Conservation (phyloP, 1,140 invertebrate genomes). For the Drosophila lacertosa region DNA sequence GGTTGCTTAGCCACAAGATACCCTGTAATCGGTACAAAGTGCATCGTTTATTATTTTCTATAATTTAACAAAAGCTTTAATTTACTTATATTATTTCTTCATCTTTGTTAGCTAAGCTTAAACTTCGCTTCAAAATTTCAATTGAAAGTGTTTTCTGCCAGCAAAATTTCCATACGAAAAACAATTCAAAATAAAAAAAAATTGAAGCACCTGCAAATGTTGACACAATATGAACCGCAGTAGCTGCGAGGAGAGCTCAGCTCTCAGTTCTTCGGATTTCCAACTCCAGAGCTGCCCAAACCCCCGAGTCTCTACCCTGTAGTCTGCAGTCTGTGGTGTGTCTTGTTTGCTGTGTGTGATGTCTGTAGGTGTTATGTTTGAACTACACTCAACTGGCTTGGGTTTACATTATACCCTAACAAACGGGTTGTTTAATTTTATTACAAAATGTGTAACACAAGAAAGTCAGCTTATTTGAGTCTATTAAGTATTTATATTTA, state of each 20-base stretch:
- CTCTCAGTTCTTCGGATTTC: constrained; percentile 32
- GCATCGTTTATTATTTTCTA: too few relatives aligned
- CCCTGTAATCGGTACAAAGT: too few relatives aligned
- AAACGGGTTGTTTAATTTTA: not conserved
- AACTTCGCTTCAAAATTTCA: constrained; percentile 25
- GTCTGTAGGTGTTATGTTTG: constrained; percentile 74
- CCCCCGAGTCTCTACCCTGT: not conserved
- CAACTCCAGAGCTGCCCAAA: constrained; percentile 18
- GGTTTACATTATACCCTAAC: constrained; percentile 11
- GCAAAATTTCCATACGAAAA: constrained; percentile 1
- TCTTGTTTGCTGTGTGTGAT: too few relatives aligned
- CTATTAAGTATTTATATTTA: too few relatives aligned
- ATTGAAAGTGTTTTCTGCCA: constrained; percentile 22
- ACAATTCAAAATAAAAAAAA: constrained; percentile 5
- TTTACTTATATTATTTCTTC: not conserved
- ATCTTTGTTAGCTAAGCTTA: not conserved
- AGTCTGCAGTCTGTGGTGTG: not conserved
- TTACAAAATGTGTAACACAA: too few relatives aligned
- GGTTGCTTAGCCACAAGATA: too few relatives aligned
- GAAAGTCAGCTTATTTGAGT: too few relatives aligned
- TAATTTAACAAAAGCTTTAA: too few relatives aligned
- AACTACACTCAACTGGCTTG: constrained; percentile 69
- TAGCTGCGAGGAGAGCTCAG: constrained; percentile 25
- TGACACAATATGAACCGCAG: constrained; percentile 68
- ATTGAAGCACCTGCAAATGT: constrained; percentile 54